A percentile compares a stretch with the other conserved stretches of the same genome.
These are phyloP conservation scores for Tachina lurida DNA, from an alignment of 2,888 invertebrate species.

Conservation along the genomic window DNA sequence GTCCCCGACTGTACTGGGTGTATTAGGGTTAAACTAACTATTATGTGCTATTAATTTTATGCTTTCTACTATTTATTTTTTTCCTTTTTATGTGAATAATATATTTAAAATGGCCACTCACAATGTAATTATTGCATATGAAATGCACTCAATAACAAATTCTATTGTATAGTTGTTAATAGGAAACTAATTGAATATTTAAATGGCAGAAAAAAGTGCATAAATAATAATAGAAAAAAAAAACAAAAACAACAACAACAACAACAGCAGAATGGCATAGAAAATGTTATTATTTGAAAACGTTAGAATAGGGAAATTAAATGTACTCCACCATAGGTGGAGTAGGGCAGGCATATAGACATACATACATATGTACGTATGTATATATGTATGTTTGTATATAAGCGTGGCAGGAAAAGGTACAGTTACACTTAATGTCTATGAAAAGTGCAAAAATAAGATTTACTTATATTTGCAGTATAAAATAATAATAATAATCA, in stretches of 20 bases:
- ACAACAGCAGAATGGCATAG: conserved; percentile 36
- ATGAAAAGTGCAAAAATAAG: too few relatives aligned
- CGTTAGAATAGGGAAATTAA: neutral
- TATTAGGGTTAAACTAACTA: neutral
- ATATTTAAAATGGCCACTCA: conserved; percentile 71
- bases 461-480: too few relatives aligned
- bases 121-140: conserved; percentile 71
- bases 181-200: conserved; percentile 70
- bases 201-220: conserved; percentile 55
- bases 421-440: conserved; percentile 5
- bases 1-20: neutral
- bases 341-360: neutral
- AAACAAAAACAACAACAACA: too few relatives aligned
- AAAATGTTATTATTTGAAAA: conserved; percentile 35
- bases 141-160: conserved; percentile 66
- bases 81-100: conserved; percentile 51
- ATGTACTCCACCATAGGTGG: neutral
- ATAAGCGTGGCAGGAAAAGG: neutral
- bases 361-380: too few relatives aligned
- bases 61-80: conserved; percentile 15
- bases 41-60: conserved; percentile 23
- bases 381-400: too few relatives aligned
- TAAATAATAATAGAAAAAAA: conserved; percentile 24
- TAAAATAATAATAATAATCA: too few relatives aligned
- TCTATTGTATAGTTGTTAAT: conserved; percentile 61